Percentiles rank a stretch among this genome's conserved stretches.
These are phyloP conservation scores for Phyllotreta striolata DNA, from an alignment of 2,888 invertebrate species.

Conservation along the genomic window DNA sequence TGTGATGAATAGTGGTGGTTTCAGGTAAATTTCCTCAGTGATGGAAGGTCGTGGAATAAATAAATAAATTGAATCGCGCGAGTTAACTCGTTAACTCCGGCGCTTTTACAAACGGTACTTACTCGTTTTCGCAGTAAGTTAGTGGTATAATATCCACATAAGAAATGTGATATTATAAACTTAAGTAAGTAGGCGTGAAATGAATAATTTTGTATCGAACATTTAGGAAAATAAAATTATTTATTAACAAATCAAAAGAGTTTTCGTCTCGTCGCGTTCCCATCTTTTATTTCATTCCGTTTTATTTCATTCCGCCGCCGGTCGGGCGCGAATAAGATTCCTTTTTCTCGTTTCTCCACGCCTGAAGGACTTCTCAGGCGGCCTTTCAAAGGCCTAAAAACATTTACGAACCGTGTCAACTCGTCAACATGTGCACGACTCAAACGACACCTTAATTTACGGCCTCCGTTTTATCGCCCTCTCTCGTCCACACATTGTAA, in stretches of 20 bases:
- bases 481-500: constrained; percentile 15
- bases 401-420: constrained; percentile 37
- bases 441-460: constrained; percentile 11
- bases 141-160: constrained; percentile 72
- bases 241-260: too few species aligned
- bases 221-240: too few species aligned
- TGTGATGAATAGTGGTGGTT: too few species aligned
- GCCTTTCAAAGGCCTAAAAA: constrained; percentile 33
- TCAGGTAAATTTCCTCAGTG: too few species aligned
- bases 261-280: too few species aligned
- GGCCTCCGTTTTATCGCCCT: constrained; percentile 14
- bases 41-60: too few species aligned
- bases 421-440: constrained; percentile 36
- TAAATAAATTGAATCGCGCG: too few species aligned
- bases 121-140: constrained; percentile 38
- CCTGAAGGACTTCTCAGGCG: constrained; percentile 33
- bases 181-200: constrained; percentile 40
- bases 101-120: constrained; percentile 30
- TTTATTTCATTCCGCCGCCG: constrained; percentile 11
- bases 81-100: constrained; percentile 27
- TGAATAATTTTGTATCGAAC: background rate
- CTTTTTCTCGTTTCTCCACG: constrained; percentile 40
- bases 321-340: constrained; percentile 23
- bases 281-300: too few species aligned
- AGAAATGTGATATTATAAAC: constrained; percentile 73